phyloP scores from a whole-genome alignment of 2,888 invertebrate species.

The Formica aserva region DNA sequence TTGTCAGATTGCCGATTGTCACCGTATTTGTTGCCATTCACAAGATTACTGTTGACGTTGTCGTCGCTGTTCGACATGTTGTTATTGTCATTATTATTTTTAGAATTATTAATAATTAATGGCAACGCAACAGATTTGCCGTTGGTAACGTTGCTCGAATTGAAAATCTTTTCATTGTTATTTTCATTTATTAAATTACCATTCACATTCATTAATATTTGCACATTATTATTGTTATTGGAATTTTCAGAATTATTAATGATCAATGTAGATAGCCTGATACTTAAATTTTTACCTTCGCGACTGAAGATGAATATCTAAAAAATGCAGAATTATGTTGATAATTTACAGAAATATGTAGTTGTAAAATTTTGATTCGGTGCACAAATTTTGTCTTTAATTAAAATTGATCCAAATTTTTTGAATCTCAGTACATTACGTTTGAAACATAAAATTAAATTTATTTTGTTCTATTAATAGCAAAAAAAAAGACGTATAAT shows the following conservation, averaged over 20 bases:
- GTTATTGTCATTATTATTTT: conserved; percentile 39
- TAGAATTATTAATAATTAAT: neutral
- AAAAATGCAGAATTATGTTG: neutral
- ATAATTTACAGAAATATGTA: neutral
- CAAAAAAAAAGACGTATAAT: neutral
- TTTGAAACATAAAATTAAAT: neutral
- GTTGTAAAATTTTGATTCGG: neutral
- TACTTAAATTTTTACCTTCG: neutral
- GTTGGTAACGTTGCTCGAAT: conserved; percentile 4
- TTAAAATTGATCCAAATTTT: neutral
- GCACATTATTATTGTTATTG: neutral
- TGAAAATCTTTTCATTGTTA: neutral
- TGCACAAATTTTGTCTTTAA: neutral
- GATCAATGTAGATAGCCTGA: neutral
- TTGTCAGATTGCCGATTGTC: conserved; percentile 43
- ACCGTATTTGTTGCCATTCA: conserved; percentile 49
- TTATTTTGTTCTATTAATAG: neutral
- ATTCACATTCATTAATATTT: neutral
- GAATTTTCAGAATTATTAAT: conserved; percentile 30
- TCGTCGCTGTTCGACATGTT: conserved; percentile 51
- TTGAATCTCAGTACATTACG: neutral
- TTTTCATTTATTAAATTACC: conserved; percentile 8
- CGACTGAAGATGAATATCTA: neutral
- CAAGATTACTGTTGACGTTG: conserved; percentile 44
- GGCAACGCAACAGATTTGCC: neutral